Percentiles rank a stretch among this genome's conserved stretches.
These are phyloP conservation scores for Xyliphius kryptos DNA, from an alignment of 2,113 vertebrate species.

Conservation along the genomic window DNA sequence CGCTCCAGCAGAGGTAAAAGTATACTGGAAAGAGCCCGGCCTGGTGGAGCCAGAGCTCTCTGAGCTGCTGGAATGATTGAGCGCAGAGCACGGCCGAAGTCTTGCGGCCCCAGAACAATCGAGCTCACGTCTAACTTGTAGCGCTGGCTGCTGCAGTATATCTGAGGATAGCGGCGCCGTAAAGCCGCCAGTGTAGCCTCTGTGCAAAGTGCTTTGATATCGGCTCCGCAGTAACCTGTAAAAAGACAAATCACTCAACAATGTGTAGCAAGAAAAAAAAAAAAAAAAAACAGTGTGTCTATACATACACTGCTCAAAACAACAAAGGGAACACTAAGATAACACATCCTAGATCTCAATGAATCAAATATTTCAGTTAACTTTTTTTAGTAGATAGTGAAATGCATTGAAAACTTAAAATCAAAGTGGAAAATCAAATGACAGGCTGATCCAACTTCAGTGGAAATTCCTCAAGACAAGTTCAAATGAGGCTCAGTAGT, in stretches of 20 bases:
- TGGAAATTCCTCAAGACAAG: no score
- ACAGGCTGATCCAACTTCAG: no score
- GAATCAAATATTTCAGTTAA: no score
- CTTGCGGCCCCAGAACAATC: constrained; percentile 82
- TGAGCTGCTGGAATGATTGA: constrained; percentile 94
- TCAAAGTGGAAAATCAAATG: no score
- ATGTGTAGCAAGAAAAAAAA: no score
- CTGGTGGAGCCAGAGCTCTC: constrained; percentile 81
- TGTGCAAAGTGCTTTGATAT: constrained; percentile 99
- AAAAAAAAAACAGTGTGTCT: not conserved
- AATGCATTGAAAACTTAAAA: no score
- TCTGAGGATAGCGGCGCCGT: constrained; percentile 92
- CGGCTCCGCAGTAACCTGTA: constrained; percentile 97
- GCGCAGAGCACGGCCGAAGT: constrained; percentile 90
- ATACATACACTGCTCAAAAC: no score
- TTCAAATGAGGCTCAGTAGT: no score
- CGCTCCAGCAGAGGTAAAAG: constrained; percentile 82
- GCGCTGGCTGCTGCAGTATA: constrained; percentile 92
- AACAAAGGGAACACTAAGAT: no score
- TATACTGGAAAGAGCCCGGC: constrained; percentile 80
- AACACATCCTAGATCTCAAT: no score
- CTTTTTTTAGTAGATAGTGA: no score
- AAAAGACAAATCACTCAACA: no score
- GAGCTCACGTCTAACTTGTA: constrained; percentile 88
- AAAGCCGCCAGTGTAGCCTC: constrained; percentile 91